Percentiles rank a stretch among this genome's conserved stretches.
These are phyloP conservation scores for Haliclystus octoradiatus DNA, from an alignment of 30 jellyfish, hydroid and myxozoan species.

Conservation along the genomic window DNA sequence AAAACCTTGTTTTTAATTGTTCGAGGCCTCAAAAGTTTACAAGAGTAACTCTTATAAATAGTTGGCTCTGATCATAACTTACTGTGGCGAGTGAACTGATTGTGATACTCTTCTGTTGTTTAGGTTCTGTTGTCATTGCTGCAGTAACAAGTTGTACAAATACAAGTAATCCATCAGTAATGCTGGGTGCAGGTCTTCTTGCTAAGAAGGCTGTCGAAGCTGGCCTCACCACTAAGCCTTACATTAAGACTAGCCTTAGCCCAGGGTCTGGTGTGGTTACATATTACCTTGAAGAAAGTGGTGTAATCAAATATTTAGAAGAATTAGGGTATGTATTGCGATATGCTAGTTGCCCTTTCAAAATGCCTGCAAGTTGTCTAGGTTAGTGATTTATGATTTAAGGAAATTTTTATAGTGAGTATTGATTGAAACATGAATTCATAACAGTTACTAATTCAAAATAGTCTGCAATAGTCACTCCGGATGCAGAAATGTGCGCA, in stretches of 20 bases:
- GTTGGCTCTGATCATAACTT: not conserved
- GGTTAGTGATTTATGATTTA: no score
- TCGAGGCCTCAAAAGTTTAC: not conserved
- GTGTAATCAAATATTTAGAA: slow-evolving; percentile 66
- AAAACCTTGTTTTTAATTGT: not conserved
- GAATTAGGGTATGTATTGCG: slow-evolving; percentile 64
- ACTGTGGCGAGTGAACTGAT: not conserved
- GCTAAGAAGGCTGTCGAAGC: slow-evolving; percentile 93
- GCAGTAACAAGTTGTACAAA: slow-evolving; percentile 92
- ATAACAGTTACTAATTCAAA: no score
- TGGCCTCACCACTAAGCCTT: slow-evolving; percentile 74
- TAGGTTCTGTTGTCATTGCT: slow-evolving; percentile 89
- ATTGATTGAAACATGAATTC: no score
- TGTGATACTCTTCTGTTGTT: no score
- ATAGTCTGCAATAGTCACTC: no score
- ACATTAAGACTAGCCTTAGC: slow-evolving; percentile 77
- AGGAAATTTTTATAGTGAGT: no score
- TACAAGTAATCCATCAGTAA: slow-evolving; percentile 91
- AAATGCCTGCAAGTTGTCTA: no score
- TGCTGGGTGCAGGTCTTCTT: slow-evolving; percentile 96
- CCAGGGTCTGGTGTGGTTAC: slow-evolving; percentile 60
- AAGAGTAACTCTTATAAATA: not conserved
- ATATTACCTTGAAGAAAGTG: slow-evolving; percentile 68
- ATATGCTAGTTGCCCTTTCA: not conserved
- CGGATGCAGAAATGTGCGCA: no score